Base-by-base conservation (phyloP, 2,888 invertebrate species). In the Eretmocerus hayati region DNA sequence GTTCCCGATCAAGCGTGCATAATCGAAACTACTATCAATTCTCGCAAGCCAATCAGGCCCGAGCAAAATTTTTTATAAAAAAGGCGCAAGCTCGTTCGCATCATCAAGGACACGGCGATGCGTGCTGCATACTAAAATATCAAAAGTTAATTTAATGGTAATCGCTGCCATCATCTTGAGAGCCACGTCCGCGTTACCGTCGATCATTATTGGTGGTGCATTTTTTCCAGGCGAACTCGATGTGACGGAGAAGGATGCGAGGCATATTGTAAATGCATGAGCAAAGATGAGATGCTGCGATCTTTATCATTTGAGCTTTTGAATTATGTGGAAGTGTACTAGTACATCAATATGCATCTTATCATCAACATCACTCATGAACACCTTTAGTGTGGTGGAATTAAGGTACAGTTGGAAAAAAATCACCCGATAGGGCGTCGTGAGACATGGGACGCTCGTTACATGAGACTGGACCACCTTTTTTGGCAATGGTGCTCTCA, bases 141-240 rank as follows among this genome's bases (percentile, higher is more conserved):
- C 42, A 39, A 42, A 32, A 46, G 43, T 46, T 52, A 52, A 52
- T 52, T 52, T 52, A 16, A 48, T 43, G 46, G 36, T 48, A 52
- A 52, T 52, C 42, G 42, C 37, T 33, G 8, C 3, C 32, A 20
- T n/a, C 19, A 20, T 32, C 21, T 32, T 20, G 4, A n/a, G 16
- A 11, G 38, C 3, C 35, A 11, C 30, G 36, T 16, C 18, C 11
- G 20, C 11, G 20, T 2, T 6, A 13, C n/a, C n/a, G n/a, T n/a
- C n/a, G n/a, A n/a, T n/a, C n/a, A 20, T 2, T 38, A 46, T 46
- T 20, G 46, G 45, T 23, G 31, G 48, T 41, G 26, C 33, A 43
- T 37, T 39, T 41, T 35, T 36, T 36, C 41, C 38, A 47, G 44
- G 47, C 44, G 47, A 47, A 46, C 44, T 35, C 36, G 47, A 47